These are phyloP conservation scores for Euwallacea similis DNA, from an alignment of 1,140 invertebrate genomes.

Conservation along the genomic window DNA sequence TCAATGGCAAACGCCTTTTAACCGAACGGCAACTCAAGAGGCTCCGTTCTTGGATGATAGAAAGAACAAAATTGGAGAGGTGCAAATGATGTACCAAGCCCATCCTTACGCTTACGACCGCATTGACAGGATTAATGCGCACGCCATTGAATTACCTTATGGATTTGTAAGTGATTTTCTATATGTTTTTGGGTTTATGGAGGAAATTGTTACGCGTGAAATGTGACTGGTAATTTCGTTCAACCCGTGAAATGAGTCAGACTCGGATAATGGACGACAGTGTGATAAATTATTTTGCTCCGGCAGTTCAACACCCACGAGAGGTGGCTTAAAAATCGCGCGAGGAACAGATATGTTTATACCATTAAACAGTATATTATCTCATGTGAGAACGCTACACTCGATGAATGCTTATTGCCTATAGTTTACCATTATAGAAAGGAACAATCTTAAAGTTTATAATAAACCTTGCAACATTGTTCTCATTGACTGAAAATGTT, in stretches of 20 bases:
- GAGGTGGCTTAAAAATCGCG: no score
- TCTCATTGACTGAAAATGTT: neutral
- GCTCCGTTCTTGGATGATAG: slow-evolving; percentile 56
- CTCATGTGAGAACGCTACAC: no score
- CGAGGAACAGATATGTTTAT: no score
- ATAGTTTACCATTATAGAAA: no score
- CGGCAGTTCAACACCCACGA: no score
- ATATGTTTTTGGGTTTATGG: neutral
- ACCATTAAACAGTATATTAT: no score
- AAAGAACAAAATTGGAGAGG: slow-evolving; percentile 56
- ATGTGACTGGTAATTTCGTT: no score
- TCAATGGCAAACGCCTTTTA: slow-evolving; percentile 74
- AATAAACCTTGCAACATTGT: neutral
- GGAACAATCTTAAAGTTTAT: neutral
- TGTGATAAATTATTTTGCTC: neutral
- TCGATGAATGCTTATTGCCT: no score
- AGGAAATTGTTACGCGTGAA: neutral
- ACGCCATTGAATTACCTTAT: slow-evolving; percentile 74
- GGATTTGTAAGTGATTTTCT: slow-evolving; percentile 49
- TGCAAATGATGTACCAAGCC: slow-evolving; percentile 66
- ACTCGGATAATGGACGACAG: no score
- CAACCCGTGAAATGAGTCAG: no score
- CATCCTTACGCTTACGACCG: slow-evolving; percentile 59
- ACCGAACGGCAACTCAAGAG: slow-evolving; percentile 61
- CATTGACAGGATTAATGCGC: slow-evolving; percentile 60